Conservation (phyloP, 2,888 invertebrate species). For the Mimumesa dahlbomi region DNA sequence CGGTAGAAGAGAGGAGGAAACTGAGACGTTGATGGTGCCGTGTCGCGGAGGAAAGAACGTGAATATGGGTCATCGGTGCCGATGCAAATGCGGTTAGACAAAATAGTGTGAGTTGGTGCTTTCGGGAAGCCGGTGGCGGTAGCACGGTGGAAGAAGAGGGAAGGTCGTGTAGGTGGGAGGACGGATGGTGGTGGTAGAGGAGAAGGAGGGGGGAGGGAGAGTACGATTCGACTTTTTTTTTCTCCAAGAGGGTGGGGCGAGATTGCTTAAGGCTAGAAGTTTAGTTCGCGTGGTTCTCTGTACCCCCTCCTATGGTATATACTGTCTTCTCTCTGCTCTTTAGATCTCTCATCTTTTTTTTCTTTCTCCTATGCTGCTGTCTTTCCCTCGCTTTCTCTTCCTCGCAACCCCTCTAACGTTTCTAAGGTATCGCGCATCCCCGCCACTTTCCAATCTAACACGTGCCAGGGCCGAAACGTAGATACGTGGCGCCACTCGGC, state of each 20-base stretch:
- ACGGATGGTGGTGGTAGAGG: constrained; percentile 49
- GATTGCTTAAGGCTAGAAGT: constrained; percentile 77
- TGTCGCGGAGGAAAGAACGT: constrained; percentile 65
- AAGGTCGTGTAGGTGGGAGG: constrained; percentile 53
- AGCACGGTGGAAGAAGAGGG: constrained; percentile 43
- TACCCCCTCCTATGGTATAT: constrained; percentile 81
- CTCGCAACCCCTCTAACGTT: constrained; percentile 60
- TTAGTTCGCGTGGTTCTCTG: constrained; percentile 75
- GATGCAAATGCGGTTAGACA: constrained; percentile 77
- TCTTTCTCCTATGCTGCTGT: constrained; percentile 80
- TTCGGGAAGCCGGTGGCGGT: constrained; percentile 38
- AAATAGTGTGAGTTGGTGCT: constrained; percentile 56
- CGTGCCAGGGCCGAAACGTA: constrained; percentile 68
- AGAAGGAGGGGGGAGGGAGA: constrained; percentile 44
- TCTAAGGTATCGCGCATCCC: constrained; percentile 58
- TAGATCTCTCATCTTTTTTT: constrained; percentile 77
- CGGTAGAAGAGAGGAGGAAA: constrained; percentile 19
- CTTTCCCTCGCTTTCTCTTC: constrained; percentile 77
- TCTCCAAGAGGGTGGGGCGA: constrained; percentile 69
- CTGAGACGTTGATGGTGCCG: constrained; percentile 28
- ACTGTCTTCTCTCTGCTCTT: constrained; percentile 18
- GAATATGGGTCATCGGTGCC: constrained; percentile 79
- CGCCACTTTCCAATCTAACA: constrained; percentile 65
- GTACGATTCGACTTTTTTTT: constrained; percentile 59
- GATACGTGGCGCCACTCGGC: constrained; percentile 53